phyloP scores from a whole-genome alignment of 1,140 invertebrate species.

The Drosophila kohkoa region DNA sequence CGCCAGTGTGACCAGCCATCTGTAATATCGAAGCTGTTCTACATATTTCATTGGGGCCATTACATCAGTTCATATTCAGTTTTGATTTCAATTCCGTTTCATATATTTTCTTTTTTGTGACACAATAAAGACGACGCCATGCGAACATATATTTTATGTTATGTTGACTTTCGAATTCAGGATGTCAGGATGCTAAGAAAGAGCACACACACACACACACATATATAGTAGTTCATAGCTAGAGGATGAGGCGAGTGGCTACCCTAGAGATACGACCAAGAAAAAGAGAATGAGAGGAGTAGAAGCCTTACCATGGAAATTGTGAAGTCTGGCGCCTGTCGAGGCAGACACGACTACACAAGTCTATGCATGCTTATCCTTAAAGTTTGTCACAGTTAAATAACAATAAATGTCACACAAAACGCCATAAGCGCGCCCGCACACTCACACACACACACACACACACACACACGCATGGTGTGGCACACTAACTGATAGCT shows the following conservation, averaged over 20 bases:
- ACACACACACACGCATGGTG: constrained; percentile 24
- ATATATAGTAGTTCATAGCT: no score
- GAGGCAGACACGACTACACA: constrained; percentile 42
- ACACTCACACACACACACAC: constrained; percentile 27
- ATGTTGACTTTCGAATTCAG: constrained; percentile 54
- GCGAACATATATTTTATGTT: constrained; percentile 42
- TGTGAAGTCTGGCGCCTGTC: constrained; percentile 37
- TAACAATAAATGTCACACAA: constrained; percentile 83
- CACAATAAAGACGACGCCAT: not conserved
- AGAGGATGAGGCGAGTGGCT: not conserved
- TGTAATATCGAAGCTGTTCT: constrained; percentile 26
- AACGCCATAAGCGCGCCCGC: constrained; percentile 70
- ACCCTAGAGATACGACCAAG: not conserved
- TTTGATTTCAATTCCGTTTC: constrained; percentile 48
- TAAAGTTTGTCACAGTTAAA: constrained; percentile 82
- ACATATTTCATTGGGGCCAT: constrained; percentile 49
- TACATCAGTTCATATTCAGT: constrained; percentile 46
- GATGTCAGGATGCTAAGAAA: constrained; percentile 13
- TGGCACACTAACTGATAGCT: constrained; percentile 59
- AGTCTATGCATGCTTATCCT: constrained; percentile 71
- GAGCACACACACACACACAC: no score
- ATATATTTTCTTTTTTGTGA: constrained; percentile 1
- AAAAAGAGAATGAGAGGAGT: not conserved
- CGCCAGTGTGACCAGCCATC: not conserved
- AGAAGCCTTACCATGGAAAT: constrained; percentile 27